These are phyloP conservation scores for Nomada fucata DNA, from an alignment of 2,888 invertebrate genomes.

Conservation along the genomic window DNA sequence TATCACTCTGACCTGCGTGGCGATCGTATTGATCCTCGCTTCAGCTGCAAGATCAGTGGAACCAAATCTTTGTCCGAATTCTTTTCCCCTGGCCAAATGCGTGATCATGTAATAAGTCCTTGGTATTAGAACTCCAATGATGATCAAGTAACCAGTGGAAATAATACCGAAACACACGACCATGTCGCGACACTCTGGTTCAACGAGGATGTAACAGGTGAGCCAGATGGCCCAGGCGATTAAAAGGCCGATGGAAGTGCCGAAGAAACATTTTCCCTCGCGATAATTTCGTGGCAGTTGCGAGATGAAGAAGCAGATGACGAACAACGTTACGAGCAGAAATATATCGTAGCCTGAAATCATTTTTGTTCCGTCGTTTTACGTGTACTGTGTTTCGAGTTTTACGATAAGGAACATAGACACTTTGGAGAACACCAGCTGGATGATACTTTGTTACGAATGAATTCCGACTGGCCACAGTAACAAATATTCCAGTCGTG, in stretches of 20 bases:
- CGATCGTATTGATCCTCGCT: slow-evolving; percentile 75
- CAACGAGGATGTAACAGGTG: slow-evolving; percentile 86
- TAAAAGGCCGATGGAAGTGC: slow-evolving; percentile 85
- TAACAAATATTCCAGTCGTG: no score
- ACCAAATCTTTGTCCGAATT: slow-evolving; percentile 72
- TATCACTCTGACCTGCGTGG: slow-evolving; percentile 75
- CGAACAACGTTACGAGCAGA: slow-evolving; percentile 86
- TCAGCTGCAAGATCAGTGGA: slow-evolving; percentile 73
- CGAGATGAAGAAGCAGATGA: slow-evolving; percentile 87
- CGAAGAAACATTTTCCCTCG: slow-evolving; percentile 86
- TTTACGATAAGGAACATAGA: background rate
- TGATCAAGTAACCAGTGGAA: slow-evolving; percentile 87
- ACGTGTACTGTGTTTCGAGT: background rate
- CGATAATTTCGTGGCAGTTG: slow-evolving; percentile 89
- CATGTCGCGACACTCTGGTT: slow-evolving; percentile 85
- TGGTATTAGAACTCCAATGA: slow-evolving; percentile 88
- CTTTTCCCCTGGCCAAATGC: slow-evolving; percentile 87
- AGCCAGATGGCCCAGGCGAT: slow-evolving; percentile 85
- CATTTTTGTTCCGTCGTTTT: background rate
- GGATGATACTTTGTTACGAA: no score
- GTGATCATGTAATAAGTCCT: slow-evolving; percentile 89
- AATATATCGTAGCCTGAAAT: slow-evolving; percentile 87
- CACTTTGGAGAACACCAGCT: no score
- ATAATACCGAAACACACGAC: slow-evolving; percentile 87
- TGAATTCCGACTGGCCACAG: no score